phyloP scores from a whole-genome alignment of 1,140 invertebrate genomes.

The Papilio machaon region DNA sequence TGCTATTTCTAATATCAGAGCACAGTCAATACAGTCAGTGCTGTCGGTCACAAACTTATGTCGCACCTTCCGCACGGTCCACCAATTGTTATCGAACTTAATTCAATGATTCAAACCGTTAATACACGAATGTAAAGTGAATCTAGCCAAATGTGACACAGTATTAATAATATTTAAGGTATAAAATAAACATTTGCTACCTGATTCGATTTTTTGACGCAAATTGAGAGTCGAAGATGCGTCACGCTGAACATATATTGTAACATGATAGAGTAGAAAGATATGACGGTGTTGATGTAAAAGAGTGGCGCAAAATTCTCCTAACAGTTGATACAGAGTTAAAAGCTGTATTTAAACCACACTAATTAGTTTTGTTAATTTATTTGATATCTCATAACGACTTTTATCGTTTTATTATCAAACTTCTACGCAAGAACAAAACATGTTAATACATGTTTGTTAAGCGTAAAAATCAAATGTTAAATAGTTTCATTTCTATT shows the following conservation, averaged over 20 bases:
- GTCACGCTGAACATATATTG: not conserved
- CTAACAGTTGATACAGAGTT: no score
- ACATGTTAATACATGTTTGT: no score
- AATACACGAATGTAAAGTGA: slow-evolving; percentile 8
- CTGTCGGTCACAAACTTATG: not conserved
- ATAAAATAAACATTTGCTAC: not conserved
- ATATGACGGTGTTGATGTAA: not conserved
- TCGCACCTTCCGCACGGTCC: slow-evolving; percentile 14
- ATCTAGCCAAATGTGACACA: not conserved
- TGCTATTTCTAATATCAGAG: not conserved
- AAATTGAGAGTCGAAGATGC: not conserved
- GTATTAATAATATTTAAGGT: not conserved
- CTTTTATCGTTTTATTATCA: no score
- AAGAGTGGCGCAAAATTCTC: not conserved
- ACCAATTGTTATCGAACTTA: slow-evolving; percentile 27
- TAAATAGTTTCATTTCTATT: no score
- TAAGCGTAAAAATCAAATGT: no score
- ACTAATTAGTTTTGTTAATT: no score
- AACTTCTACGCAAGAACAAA: no score
- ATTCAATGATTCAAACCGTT: slow-evolving; percentile 27
- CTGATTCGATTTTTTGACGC: not conserved
- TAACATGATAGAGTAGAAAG: not conserved
- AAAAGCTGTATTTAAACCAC: no score
- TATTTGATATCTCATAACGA: no score
- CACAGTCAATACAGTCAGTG: not conserved